Percentiles rank a stretch among this genome's conserved stretches.
These are phyloP conservation scores for Thera obeliscata DNA, from an alignment of 2,888 invertebrate genomes.

Conservation along the genomic window DNA sequence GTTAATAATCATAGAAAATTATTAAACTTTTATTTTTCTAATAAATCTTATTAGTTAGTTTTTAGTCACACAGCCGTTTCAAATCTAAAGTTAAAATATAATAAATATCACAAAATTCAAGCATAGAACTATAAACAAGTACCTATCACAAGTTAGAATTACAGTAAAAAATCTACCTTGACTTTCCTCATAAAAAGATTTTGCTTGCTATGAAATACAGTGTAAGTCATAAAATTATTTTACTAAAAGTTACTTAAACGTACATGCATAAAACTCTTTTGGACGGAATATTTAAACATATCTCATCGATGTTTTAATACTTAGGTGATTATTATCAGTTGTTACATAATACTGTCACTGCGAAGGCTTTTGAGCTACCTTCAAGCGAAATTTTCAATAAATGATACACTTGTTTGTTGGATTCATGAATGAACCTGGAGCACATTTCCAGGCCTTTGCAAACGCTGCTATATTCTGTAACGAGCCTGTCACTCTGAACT, in stretches of 20 bases:
- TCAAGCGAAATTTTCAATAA: constrained; percentile 49
- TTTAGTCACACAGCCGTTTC: constrained; percentile 2
- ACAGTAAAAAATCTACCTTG: not conserved
- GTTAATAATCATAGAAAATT: not conserved
- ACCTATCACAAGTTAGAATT: not conserved
- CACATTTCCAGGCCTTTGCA: constrained; percentile 85
- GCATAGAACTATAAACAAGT: not conserved
- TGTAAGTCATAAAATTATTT: not conserved
- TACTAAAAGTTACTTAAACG: not conserved
- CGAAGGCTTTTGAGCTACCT: too few relatives aligned
- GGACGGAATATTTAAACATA: constrained; percentile 2
- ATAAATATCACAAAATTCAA: not conserved
- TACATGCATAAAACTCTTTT: not conserved
- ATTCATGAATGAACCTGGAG: constrained; percentile 82
- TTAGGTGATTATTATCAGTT: too few relatives aligned
- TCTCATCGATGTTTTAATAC: not conserved
- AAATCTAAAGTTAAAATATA: not conserved
- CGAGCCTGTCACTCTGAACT: constrained; percentile 87
- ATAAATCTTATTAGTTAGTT: not conserved
- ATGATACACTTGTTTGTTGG: constrained; percentile 78
- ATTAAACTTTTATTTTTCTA: not conserved
- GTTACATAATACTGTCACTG: too few relatives aligned
- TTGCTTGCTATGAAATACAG: too few relatives aligned
- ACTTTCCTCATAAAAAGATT: not conserved
- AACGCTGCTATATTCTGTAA: constrained; percentile 90